These are phyloP conservation scores for Dendrolimus houi DNA, from an alignment of 2,888 invertebrate species.

Conservation along the genomic window DNA sequence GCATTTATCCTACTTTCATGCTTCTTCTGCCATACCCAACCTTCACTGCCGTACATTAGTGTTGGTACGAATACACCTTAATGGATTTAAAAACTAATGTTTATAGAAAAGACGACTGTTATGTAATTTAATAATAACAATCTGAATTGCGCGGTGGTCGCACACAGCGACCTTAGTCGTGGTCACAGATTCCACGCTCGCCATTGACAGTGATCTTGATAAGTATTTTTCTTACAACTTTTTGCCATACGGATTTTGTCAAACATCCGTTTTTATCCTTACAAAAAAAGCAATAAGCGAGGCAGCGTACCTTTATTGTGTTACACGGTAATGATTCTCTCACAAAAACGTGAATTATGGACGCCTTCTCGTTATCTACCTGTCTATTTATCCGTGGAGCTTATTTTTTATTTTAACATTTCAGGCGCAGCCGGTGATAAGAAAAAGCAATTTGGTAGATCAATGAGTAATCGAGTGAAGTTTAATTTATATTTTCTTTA, in stretches of 20 bases:
- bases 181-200: conserved; percentile 37
- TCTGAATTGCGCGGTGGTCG: not conserved
- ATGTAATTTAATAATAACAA: too few relatives aligned
- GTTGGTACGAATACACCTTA: too few relatives aligned
- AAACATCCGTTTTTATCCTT: conserved; percentile 27
- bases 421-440: conserved; percentile 22
- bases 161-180: conserved; percentile 25
- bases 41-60: too few relatives aligned
- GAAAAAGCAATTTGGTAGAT: conserved; percentile 17
- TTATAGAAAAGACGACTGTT: too few relatives aligned
- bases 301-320: conserved; percentile 37
- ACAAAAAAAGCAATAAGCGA: conserved; percentile 36
- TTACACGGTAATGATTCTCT: conserved; percentile 33
- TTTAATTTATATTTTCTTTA: not conserved
- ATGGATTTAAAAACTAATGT: too few relatives aligned
- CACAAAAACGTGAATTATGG: conserved; percentile 32
- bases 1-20: too few relatives aligned
- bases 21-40: too few relatives aligned
- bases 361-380: conserved; percentile 24
- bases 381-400: conserved; percentile 21
- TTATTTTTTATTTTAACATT: conserved; percentile 23
- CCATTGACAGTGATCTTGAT: conserved; percentile 68
- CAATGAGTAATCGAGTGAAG: conserved; percentile 1
- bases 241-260: conserved; percentile 34
- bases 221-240: conserved; percentile 34